Evolutionary conservation across 2,797 vertebrate genomes (phyloP).

Genomic region (Corythornis leucogaster): DNA sequence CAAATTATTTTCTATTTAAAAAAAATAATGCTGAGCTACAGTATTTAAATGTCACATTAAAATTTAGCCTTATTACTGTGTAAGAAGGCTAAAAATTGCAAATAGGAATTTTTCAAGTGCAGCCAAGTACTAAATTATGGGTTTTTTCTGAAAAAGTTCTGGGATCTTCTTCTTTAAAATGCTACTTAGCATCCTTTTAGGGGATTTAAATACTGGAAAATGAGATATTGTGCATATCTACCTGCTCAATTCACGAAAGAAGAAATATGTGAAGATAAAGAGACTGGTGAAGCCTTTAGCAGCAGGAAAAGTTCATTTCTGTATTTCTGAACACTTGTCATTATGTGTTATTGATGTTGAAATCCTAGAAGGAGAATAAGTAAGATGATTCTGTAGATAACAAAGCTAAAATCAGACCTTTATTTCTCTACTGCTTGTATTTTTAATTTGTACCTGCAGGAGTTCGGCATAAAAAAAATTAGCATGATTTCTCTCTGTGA

Average conservation of each 20-base stretch:
- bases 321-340: background rate
- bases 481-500: background rate
- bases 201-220: background rate
- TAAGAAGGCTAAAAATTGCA: background rate
- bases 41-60: background rate
- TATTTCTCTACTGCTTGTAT: background rate
- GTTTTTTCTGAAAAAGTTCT: background rate
- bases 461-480: background rate
- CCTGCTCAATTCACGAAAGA: background rate
- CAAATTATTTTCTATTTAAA: background rate
- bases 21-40: background rate
- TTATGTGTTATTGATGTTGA: background rate
- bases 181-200: background rate
- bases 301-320: background rate
- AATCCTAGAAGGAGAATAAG: background rate
- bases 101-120: background rate
- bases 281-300: background rate
- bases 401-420: background rate
- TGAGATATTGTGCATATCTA: background rate
- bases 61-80: background rate
- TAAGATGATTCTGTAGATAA: background rate
- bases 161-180: background rate
- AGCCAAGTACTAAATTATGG: background rate
- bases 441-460: background rate
- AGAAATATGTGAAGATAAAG: background rate